Conservation (phyloP, 2,113 vertebrate species). For the Protobothrops flavoviridis region DNA sequence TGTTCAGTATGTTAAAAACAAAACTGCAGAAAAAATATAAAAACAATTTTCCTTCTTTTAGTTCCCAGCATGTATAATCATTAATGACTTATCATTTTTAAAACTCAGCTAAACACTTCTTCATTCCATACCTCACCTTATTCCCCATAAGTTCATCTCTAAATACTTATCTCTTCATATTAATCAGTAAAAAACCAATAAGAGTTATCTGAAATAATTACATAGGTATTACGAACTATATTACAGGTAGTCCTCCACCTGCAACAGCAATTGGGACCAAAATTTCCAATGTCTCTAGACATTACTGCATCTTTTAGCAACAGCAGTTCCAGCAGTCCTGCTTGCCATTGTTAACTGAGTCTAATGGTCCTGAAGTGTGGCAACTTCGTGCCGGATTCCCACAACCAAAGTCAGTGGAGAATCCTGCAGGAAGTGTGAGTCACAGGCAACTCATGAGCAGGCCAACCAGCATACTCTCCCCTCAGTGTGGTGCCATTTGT, state of each 20-base stretch:
- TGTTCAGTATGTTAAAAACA: not conserved
- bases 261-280: not conserved
- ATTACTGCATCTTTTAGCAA: not conserved
- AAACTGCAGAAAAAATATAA: not conserved
- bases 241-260: not conserved
- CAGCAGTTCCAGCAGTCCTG: not conserved
- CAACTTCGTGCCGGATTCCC: too few relatives aligned
- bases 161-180: not conserved
- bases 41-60: not conserved
- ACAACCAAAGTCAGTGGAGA: too few relatives aligned
- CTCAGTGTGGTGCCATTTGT: too few relatives aligned
- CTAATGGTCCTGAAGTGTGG: too few relatives aligned
- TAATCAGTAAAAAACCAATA: not conserved
- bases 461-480: too few relatives aligned
- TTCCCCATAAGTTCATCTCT: not conserved
- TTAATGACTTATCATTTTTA: not conserved
- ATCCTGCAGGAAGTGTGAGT: too few relatives aligned
- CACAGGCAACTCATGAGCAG: too few relatives aligned
- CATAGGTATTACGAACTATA: not conserved
- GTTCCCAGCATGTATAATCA: not conserved
- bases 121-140: not conserved
- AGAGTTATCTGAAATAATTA: not conserved
- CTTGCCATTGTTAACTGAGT: too few relatives aligned
- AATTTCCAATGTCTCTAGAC: not conserved
- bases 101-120: not conserved